Evolutionary conservation across 2,888 invertebrate species (phyloP).

Genomic region (Scotopteryx bipunctaria): DNA sequence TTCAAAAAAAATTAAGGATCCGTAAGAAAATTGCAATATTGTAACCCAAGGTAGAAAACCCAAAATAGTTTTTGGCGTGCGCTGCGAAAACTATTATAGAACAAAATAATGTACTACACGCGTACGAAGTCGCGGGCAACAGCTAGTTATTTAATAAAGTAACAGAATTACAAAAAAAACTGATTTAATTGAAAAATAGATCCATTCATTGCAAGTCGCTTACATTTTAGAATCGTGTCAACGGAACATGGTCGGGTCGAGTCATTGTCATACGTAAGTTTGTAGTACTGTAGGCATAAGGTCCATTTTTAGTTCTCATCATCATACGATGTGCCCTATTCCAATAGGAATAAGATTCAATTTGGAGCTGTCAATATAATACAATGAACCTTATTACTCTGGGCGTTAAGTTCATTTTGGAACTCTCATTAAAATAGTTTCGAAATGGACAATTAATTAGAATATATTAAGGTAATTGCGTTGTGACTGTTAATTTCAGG

Average conservation of each 20-base stretch:
- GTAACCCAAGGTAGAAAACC: no score
- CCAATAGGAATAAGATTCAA: background rate
- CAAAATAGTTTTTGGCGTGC: no score
- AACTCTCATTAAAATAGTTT: conserved; percentile 3
- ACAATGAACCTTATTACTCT: background rate
- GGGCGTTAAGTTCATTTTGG: background rate
- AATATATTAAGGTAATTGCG: conserved; percentile 17
- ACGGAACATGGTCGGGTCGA: conserved; percentile 10
- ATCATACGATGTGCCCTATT: background rate
- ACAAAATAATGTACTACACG: no score
- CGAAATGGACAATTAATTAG: conserved; percentile 13
- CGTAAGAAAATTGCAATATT: no score
- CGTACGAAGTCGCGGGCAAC: no score
- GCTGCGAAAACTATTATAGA: no score
- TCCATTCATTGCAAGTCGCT: background rate
- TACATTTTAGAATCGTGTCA: conserved; percentile 11
- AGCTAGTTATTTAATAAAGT: no score
- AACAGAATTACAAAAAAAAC: background rate
- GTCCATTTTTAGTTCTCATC: no score
- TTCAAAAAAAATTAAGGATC: no score
- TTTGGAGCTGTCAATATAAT: no score
- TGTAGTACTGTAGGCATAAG: no score
- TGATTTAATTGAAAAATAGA: background rate
- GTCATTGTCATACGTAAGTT: background rate
- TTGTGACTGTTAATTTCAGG: no score